Evolutionary conservation across 2,113 vertebrate species (phyloP).

Genomic region (Ptilorrhoa leucosticta): DNA sequence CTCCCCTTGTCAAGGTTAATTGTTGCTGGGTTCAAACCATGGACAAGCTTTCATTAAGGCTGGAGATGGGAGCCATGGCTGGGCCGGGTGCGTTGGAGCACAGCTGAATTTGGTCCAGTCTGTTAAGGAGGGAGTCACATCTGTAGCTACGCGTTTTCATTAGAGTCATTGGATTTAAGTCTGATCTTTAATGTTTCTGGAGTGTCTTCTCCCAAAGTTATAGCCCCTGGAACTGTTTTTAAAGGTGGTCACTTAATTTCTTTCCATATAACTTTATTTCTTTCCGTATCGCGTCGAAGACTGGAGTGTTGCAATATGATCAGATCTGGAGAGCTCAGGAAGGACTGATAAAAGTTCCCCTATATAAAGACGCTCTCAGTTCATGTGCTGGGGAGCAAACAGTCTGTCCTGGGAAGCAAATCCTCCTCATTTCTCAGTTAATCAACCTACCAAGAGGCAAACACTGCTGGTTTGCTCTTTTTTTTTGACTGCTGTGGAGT

Average conservation of each 20-base stretch:
- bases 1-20: slow-evolving; percentile 35
- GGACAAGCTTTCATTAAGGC: slow-evolving; percentile 11
- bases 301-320: background rate
- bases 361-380: background rate
- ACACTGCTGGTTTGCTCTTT: background rate
- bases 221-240: background rate
- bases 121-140: background rate
- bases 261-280: background rate
- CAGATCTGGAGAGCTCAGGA: background rate
- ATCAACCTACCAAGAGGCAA: background rate
- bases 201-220: background rate
- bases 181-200: background rate
- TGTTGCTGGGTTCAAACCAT: slow-evolving; percentile 36
- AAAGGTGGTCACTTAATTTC: background rate
- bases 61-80: background rate
- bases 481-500: background rate
- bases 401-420: background rate
- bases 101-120: background rate
- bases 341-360: background rate
- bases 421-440: background rate
- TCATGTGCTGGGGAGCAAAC: background rate
- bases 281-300: background rate
- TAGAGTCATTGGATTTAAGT: background rate
- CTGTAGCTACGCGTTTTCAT: background rate
- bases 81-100: background rate